Percentiles rank a stretch among this genome's conserved stretches.
Conservation (phyloP, 2,888 invertebrate species). For the Eueremaeus valkanovi region DNA sequence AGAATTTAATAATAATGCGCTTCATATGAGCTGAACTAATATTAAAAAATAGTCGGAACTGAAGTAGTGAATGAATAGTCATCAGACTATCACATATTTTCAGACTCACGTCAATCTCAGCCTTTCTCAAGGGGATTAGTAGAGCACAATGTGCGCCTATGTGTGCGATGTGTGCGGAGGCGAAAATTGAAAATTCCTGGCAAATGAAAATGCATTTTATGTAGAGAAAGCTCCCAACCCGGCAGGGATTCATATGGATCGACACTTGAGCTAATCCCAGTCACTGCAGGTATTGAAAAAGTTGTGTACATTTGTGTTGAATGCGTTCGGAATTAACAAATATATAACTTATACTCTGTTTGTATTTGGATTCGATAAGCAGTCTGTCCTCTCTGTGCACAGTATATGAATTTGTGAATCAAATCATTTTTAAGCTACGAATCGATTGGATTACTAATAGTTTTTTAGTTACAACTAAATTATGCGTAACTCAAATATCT, state of each 20-base stretch:
- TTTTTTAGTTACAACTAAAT: no score
- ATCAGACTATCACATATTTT: conserved; percentile 26
- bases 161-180: neutral
- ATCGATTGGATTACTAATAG: neutral
- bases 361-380: conserved; percentile 8
- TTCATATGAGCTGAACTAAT: conserved; percentile 4
- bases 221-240: conserved; percentile 15
- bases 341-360: conserved; percentile 3
- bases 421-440: no score
- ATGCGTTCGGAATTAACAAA: conserved; percentile 11
- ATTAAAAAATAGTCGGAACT: conserved; percentile 7
- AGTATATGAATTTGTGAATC: no score
- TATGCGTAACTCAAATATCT: no score
- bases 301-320: conserved; percentile 17
- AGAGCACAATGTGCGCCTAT: no score
- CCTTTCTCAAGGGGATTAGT: neutral
- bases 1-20: conserved; percentile 8
- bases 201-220: conserved; percentile 24
- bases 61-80: neutral
- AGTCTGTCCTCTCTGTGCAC: neutral
- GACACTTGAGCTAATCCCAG: conserved; percentile 31
- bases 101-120: conserved; percentile 9
- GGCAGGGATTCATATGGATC: conserved; percentile 19
- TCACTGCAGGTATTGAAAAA: conserved; percentile 30
- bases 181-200: conserved; percentile 32